phyloP scores from a whole-genome alignment of 2,113 vertebrate species.

The Syrmaticus mikado region DNA sequence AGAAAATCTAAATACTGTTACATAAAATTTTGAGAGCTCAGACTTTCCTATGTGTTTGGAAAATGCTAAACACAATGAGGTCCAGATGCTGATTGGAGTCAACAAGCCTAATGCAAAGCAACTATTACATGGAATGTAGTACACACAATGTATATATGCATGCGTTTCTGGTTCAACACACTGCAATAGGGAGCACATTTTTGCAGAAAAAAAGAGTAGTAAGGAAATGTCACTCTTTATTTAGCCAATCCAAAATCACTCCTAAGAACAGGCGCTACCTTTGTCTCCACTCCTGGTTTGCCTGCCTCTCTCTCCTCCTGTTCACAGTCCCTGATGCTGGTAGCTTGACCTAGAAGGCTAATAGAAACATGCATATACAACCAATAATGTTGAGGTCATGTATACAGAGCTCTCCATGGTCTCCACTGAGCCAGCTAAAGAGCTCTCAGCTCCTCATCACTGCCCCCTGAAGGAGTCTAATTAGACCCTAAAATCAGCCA shows the following conservation, averaged over 20 bases:
- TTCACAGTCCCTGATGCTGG: neutral
- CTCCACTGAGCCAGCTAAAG: neutral
- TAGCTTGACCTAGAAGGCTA: neutral
- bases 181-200: neutral
- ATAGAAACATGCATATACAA: neutral
- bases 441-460: neutral
- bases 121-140: neutral
- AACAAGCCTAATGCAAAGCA: neutral
- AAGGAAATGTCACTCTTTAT: neutral
- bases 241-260: neutral
- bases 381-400: neutral
- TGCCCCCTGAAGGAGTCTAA: neutral
- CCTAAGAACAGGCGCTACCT: neutral
- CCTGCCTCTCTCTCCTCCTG: neutral
- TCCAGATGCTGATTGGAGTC: constrained; percentile 25
- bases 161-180: neutral
- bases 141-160: accelerated
- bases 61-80: neutral
- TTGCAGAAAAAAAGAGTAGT: neutral
- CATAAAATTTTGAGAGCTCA: neutral
- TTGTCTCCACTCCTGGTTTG: neutral
- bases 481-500: neutral
- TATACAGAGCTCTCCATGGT: neutral
- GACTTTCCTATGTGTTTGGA: neutral
- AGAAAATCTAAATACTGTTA: neutral